phyloP scores from a whole-genome alignment of 2,888 invertebrate species.

The Drosophila paucipuncta region DNA sequence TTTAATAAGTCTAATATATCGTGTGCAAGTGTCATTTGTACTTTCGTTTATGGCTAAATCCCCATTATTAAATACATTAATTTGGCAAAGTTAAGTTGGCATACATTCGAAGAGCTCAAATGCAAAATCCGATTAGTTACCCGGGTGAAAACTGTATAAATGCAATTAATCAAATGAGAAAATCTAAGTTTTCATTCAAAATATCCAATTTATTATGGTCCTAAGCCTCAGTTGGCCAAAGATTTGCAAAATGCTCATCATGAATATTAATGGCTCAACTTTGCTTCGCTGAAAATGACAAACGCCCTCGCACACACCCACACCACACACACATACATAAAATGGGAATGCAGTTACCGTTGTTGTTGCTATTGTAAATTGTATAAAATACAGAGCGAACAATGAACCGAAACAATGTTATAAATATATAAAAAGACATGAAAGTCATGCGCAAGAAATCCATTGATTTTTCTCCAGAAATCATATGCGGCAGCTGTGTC shows the following conservation, averaged over 20 bases:
- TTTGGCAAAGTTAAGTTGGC: not conserved
- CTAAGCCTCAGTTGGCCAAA: constrained; percentile 19
- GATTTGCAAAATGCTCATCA: constrained; percentile 40
- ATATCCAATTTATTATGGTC: constrained; percentile 11
- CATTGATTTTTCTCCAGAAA: constrained; percentile 36
- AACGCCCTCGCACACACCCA: constrained; percentile 26
- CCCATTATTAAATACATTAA: not conserved
- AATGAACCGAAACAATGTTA: constrained; percentile 22
- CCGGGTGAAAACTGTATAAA: not conserved
- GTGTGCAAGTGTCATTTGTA: not conserved
- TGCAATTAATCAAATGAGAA: constrained; percentile 5
- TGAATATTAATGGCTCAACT: constrained; percentile 42
- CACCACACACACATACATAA: not conserved
- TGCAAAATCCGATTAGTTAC: constrained; percentile 2
- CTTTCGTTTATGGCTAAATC: not conserved
- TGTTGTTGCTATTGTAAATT: constrained; percentile 14
- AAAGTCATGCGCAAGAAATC: constrained; percentile 31
- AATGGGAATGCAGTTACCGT: constrained; percentile 20
- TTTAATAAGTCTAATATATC: not conserved
- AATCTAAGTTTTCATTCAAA: constrained; percentile 9
- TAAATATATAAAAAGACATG: constrained; percentile 15
- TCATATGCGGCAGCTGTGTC: constrained; percentile 13
- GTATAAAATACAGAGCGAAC: constrained; percentile 34
- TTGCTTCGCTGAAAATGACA: constrained; percentile 38
- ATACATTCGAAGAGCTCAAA: not conserved